These are phyloP conservation scores for Lophotriccus pileatus DNA, from an alignment of 2,797 vertebrate species.

Conservation along the genomic window DNA sequence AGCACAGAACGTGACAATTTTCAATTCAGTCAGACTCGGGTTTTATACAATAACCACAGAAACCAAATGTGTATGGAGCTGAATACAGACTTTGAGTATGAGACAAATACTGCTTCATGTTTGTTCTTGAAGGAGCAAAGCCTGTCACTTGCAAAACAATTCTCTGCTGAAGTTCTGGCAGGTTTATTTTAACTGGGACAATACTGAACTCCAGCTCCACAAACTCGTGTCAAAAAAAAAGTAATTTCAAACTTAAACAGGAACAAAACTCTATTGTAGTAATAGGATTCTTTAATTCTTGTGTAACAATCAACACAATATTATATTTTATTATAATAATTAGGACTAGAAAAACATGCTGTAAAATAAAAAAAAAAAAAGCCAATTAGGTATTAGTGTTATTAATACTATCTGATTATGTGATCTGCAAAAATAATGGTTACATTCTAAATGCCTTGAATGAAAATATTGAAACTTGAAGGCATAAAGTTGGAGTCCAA, in stretches of 20 bases:
- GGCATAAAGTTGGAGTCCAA: not conserved
- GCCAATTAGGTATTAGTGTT: not conserved
- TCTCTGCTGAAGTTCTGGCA: not conserved
- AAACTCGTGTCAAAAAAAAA: not conserved
- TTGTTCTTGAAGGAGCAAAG: not conserved
- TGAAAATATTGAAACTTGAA: constrained; percentile 15
- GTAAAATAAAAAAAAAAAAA: constrained; percentile 26
- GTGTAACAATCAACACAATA: not conserved
- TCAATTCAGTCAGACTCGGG: not conserved
- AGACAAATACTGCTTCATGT: not conserved
- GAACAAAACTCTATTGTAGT: not conserved
- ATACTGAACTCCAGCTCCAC: not conserved
- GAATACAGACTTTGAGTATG: not conserved
- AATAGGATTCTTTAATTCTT: not conserved
- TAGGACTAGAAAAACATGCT: not conserved
- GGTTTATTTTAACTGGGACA: not conserved
- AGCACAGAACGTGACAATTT: not conserved
- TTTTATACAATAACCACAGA: not conserved
- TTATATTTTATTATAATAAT: constrained; percentile 16
- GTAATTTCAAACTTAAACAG: not conserved
- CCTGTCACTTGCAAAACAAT: not conserved
- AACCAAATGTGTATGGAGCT: not conserved
- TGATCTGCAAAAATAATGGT: constrained; percentile 23
- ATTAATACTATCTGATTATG: constrained; percentile 5
- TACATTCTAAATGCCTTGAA: not conserved